Base-by-base conservation (phyloP, 2,113 vertebrate genomes). In the Ophthalmolycus amberensis region DNA sequence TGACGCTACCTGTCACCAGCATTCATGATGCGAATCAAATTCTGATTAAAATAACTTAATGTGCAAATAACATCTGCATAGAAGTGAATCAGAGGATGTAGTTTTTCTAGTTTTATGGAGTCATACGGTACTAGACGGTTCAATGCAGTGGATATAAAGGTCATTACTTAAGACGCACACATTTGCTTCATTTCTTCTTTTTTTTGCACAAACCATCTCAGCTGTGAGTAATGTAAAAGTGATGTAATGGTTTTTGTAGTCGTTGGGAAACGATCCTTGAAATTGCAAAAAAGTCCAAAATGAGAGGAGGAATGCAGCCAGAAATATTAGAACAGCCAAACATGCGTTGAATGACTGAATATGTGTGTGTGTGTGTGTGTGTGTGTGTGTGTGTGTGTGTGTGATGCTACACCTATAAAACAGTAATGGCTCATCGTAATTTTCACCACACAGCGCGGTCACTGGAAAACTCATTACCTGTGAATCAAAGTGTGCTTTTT, bases 221-320 rank as follows among this genome's bases (percentile, higher is more conserved):
- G 71, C 85, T 81, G 83, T 93, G 90, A 92, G 90, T 93, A 93
- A 91, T 92, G 90, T 88, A 89, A 85, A 88, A 90, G 79, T 93
- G 89, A 94, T 90, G 85, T 93, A 94, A 93, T 93, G 85, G 89
- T 91, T 91, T 92, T 88, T 85, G 75, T 85, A 90, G 88, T 86
- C 84, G 82, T 79, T 71, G 80, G 87, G 92, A 95, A 95, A 96
- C 92, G 93, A 94, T 92, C 91, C 94, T 94, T 96, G 95, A 95
- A 96, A 96, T 95, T 94, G 88, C 91, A 79, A 93, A 93, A 92
- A 89, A 88, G 77, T 90, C 75, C 67, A 85, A 91, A 94, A 91
- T 90, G 92, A 93, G 88, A 78, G 27, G 62, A 85, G 85, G 65
- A 85, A 75, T 16, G 71, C 65, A 68, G 80, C 85, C 86, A 88